Percentiles rank a stretch among this genome's conserved stretches.
phyloP scores from a whole-genome alignment of 2,888 invertebrate genomes.

The Drosophila pseudotakahashii region DNA sequence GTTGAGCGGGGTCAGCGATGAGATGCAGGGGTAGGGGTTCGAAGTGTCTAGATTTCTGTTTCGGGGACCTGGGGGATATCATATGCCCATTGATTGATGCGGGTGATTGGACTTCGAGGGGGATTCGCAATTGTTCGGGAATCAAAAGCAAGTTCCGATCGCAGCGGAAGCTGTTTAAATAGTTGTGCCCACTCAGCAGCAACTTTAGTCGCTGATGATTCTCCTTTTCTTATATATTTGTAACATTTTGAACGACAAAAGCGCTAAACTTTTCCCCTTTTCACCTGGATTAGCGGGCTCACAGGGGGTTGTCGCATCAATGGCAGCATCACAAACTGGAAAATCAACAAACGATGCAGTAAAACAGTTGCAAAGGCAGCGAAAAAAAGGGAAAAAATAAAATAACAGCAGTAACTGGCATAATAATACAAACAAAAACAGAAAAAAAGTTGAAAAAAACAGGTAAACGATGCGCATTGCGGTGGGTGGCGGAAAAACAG shows the following conservation, averaged over 20 bases:
- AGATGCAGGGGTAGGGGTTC: constrained; percentile 34
- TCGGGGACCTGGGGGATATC: constrained; percentile 49
- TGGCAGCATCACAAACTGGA: constrained; percentile 53
- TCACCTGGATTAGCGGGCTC: constrained; percentile 20
- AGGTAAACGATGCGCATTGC: constrained; percentile 46
- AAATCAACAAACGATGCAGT: constrained; percentile 62
- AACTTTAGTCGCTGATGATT: constrained; percentile 13
- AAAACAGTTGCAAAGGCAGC: constrained; percentile 55
- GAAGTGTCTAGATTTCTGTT: constrained; percentile 47
- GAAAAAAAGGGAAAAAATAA: constrained; percentile 7
- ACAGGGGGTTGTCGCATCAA: constrained; percentile 21
- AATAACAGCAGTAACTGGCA: constrained; percentile 50
- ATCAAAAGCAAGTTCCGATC: constrained; percentile 3
- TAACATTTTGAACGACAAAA: constrained; percentile 46
- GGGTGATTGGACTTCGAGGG: constrained; percentile 4
- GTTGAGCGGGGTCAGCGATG: constrained; percentile 58
- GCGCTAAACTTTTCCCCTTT: constrained; percentile 51
- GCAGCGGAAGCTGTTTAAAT: constrained; percentile 46
- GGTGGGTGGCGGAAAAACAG: constrained; percentile 1
- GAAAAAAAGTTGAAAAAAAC: constrained; percentile 10
- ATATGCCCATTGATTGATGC: constrained; percentile 70
- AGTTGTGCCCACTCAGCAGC: constrained; percentile 49
- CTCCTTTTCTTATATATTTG: constrained; percentile 4
- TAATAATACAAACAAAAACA: constrained; percentile 55
- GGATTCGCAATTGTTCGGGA: background rate